Base-by-base conservation (phyloP, 2,797 vertebrate species). In the Enteromius unitaeniatus region DNA sequence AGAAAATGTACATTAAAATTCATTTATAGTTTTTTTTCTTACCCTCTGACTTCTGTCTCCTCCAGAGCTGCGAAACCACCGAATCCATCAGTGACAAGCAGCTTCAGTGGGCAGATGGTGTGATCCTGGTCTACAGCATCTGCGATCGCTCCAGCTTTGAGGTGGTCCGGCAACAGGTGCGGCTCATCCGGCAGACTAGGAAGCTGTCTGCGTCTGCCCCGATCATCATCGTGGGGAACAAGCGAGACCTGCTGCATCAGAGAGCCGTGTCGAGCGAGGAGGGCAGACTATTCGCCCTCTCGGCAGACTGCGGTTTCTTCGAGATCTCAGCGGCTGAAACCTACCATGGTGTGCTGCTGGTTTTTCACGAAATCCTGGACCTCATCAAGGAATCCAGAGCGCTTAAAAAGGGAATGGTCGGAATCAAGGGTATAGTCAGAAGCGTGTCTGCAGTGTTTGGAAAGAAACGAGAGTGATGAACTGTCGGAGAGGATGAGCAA, bases 41-140 rank as follows among this genome's bases (percentile, higher is more conserved):
- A 67, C 28, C 7, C 4, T 83, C 8, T 72, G 0, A 60, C 51
- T 73, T 79, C 5, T 58, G 69, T 75, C 6, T n/a, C 19, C 15
- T 37, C 42, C 77, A 92, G 92, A 90, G 88, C 13, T 88, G 86
- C 1, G 88, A 87, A 65, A 86, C 78, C 1, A 86, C 89, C 0
- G 89, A 88, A 11, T 90, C 90, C 2, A 73, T 93, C 87, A 45
- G 88, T 78, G 90, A 93, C 80, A 88, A 92, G 86, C 91, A 96
- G 85, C 86, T 95, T 28, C 93, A 92, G 53, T 96, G 95, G 95
- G 95, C 95, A 0, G 94, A 96, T 11, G 94, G 94, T 19, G 94
- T 93, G 15, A 89, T 96, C 53, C 91, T 96, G 0, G 94, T 96
- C 85, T 96, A 96, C 91, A 96, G 95, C 92, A 95, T 96, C 89